A percentile compares a stretch with the other conserved stretches of the same genome.
Evolutionary conservation across 2,888 invertebrate species (phyloP).

Genomic region (Protonemura montana): DNA sequence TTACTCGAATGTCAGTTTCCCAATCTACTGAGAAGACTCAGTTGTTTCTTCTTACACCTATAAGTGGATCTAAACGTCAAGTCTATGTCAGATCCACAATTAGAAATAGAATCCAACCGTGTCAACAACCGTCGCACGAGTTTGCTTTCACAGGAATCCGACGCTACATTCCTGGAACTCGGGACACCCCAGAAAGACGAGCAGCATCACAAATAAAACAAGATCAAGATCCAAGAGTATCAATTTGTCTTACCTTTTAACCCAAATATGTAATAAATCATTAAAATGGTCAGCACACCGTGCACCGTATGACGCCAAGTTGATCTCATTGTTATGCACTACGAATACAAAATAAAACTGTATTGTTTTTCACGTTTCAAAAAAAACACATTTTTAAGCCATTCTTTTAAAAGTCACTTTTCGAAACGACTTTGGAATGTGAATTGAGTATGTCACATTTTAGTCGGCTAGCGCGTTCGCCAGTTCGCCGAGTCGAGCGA

Average conservation of each 20-base stretch:
- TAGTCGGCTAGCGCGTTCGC: not conserved
- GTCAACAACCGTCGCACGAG: no score
- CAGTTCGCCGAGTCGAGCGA: not conserved
- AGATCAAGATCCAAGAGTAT: no score
- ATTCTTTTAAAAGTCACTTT: not conserved
- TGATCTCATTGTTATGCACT: not conserved
- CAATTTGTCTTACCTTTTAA: not conserved
- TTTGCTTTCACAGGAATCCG: no score
- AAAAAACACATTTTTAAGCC: not conserved
- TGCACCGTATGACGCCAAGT: not conserved
- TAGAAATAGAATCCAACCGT: no score
- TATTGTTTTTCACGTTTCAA: not conserved
- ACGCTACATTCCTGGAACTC: no score
- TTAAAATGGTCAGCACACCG: not conserved
- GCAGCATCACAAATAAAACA: no score
- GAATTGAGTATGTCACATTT: not conserved
- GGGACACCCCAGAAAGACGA: no score
- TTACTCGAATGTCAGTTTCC: no score
- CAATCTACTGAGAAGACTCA: no score
- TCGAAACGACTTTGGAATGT: not conserved
- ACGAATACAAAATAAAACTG: not conserved
- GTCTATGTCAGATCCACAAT: no score
- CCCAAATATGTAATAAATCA: not conserved
- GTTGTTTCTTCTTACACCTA: no score
- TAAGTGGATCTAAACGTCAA: no score